phyloP scores from a whole-genome alignment of 2,113 vertebrate genomes.

The Prionailurus bengalensis region DNA sequence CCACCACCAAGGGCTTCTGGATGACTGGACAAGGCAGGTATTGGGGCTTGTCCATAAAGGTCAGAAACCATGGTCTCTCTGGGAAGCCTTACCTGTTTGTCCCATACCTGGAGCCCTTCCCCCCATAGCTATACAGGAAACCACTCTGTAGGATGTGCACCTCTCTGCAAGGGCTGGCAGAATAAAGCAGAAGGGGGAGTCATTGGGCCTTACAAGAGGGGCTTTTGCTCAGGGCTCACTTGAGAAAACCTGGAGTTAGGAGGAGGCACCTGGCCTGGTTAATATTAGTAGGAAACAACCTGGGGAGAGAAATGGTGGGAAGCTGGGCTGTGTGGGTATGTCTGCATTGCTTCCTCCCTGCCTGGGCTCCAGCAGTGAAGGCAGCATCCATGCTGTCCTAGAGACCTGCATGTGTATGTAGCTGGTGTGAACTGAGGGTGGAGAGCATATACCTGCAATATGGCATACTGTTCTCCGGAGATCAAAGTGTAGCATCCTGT shows the following conservation, averaged over 20 bases:
- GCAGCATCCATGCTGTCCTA: no score
- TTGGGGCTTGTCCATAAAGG: neutral
- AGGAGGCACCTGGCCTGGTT: neutral
- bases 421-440: neutral
- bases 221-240: neutral
- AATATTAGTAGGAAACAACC: neutral
- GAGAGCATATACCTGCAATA: neutral
- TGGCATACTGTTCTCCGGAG: neutral
- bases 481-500: neutral
- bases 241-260: neutral
- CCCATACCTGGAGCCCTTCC: neutral
- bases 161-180: neutral
- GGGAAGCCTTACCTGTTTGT: neutral
- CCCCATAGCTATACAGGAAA: neutral
- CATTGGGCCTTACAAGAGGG: neutral
- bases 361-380: neutral
- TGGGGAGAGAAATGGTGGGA: no score
- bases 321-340: neutral
- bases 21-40: neutral
- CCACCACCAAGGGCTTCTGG: neutral
- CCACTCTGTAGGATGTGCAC: fast-evolving
- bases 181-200: no score
- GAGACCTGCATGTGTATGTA: no score
- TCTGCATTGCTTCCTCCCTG: neutral
- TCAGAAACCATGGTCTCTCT: neutral